phyloP scores from a whole-genome alignment of 2,113 vertebrate species.

The Pontoporia blainvillei region DNA sequence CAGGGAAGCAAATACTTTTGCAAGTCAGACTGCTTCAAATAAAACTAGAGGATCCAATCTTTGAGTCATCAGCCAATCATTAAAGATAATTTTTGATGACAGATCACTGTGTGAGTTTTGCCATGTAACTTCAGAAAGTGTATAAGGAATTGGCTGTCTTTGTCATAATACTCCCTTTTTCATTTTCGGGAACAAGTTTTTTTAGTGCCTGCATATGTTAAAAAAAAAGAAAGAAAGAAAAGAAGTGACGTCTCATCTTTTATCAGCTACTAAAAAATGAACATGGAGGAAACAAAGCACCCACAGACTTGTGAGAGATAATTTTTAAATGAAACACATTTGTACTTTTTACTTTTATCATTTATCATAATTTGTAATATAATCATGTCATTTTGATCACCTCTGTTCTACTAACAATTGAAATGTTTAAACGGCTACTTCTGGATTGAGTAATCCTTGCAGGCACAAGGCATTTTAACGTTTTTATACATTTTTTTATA shows the following conservation, averaged over 20 bases:
- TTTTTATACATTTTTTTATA: neutral
- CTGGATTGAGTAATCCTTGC: neutral
- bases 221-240: neutral
- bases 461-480: neutral
- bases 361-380: neutral
- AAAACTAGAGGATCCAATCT: neutral
- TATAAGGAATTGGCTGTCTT: neutral
- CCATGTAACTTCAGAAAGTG: neutral
- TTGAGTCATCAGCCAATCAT: neutral
- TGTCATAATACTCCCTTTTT: neutral
- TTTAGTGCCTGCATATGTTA: neutral
- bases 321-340: neutral
- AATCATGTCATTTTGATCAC: neutral
- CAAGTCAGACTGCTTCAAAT: neutral
- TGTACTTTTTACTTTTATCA: conserved; percentile 4
- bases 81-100: neutral
- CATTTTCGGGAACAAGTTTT: neutral
- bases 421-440: neutral
- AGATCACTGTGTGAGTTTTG: neutral
- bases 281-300: neutral
- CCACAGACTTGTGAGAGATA: neutral
- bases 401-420: neutral
- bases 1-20: neutral
- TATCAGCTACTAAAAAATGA: neutral
- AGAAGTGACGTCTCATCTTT: neutral